Conservation (phyloP, 2,888 invertebrate genomes). For the Ophioninae sp. region DNA sequence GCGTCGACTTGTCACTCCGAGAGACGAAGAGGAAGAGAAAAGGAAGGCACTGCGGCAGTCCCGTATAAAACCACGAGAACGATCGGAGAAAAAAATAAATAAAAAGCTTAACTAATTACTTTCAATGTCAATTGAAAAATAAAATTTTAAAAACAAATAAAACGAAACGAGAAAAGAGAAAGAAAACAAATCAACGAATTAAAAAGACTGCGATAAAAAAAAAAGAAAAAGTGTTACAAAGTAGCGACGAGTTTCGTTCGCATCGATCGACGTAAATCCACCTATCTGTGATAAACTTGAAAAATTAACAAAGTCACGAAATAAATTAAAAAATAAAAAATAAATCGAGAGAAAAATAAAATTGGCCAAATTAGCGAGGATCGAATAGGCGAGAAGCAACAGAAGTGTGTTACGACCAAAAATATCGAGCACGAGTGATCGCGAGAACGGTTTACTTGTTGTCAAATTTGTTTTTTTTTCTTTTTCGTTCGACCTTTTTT, state of each 20-base stretch:
- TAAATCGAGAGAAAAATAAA: constrained; percentile 1
- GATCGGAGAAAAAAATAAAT: constrained; percentile 4
- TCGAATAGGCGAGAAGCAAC: neutral
- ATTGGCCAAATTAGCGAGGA: neutral
- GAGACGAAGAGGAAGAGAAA: constrained; percentile 43
- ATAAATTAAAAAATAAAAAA: neutral
- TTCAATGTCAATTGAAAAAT: neutral
- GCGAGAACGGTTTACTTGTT: neutral
- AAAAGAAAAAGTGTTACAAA: constrained; percentile 1
- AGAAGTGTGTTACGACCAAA: neutral
- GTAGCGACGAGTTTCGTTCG: constrained; percentile 8
- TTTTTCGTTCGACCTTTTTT: neutral
- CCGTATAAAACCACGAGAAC: constrained; percentile 26
- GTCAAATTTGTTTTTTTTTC: neutral
- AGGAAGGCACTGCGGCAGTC: constrained; percentile 37
- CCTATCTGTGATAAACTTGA: constrained; percentile 43
- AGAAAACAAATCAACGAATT: neutral
- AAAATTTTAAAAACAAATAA: neutral
- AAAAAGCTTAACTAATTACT: neutral
- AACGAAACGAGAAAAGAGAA: neutral
- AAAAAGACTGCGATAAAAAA: neutral
- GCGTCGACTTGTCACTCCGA: constrained; percentile 42
- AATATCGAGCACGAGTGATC: constrained; percentile 1
- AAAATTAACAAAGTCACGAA: constrained; percentile 6
- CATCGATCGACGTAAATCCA: constrained; percentile 2